These are phyloP conservation scores for Temnothorax rugatulus DNA, from an alignment of 2,888 invertebrate species.

Conservation along the genomic window DNA sequence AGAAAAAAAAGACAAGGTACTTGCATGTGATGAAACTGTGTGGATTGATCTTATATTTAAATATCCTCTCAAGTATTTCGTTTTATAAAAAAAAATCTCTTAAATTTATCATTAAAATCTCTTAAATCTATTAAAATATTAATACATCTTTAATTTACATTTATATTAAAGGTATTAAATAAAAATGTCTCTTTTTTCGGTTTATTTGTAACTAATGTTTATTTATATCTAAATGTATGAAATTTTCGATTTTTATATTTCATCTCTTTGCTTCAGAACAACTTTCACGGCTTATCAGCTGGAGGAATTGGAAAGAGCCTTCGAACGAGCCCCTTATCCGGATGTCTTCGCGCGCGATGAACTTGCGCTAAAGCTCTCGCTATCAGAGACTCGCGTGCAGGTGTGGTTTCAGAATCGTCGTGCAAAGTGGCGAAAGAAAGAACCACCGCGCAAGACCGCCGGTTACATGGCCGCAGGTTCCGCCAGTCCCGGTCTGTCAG, in stretches of 20 bases:
- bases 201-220: not conserved
- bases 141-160: not conserved
- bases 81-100: not conserved
- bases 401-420: constrained; percentile 97
- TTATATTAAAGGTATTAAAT: not conserved
- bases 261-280: constrained; percentile 89
- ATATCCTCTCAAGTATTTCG: not conserved
- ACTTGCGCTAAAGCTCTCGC: constrained; percentile 94
- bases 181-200: not conserved
- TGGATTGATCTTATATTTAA: not conserved
- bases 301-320: constrained; percentile 97
- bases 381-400: constrained; percentile 93
- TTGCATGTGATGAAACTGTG: constrained; percentile 54
- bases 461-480: constrained; percentile 86
- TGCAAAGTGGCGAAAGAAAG: constrained; percentile 97
- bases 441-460: constrained; percentile 95
- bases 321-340: constrained; percentile 98
- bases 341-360: constrained; percentile 98
- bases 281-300: constrained; percentile 98
- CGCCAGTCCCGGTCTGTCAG: constrained; percentile 82
- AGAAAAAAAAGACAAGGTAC: constrained; percentile 97
- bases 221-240: not conserved
- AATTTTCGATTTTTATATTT: not conserved
- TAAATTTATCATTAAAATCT: constrained; percentile 12
- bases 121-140: not conserved